Evolutionary conservation across 1,140 invertebrate species (phyloP), one percentile per base, ranked within the genome.

Genomic region (Lanistes nyassanus): DNA sequence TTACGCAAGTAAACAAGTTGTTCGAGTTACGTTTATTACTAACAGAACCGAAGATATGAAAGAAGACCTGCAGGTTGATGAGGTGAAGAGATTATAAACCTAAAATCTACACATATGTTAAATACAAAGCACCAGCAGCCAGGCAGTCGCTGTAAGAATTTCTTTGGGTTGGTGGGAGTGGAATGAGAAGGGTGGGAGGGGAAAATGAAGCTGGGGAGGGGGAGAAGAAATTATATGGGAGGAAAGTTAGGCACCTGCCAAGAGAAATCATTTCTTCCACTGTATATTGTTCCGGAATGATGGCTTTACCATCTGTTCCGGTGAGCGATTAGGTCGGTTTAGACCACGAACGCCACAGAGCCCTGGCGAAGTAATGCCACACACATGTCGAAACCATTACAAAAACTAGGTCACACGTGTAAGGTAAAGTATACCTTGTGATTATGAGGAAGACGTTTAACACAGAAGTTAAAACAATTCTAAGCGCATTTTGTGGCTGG

Each of bases 241-340:
- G 58, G 39, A 58, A 19, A 39, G 36, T 47, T 3, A 21, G 34
- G 29, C 31, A 21, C 34, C 42, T 69, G 0, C 62, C 31, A 21
- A 16, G 16, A 21, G 19, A 1, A 16, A 16, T 3, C n/a, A 9
- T 56, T 2, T 6, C 2, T 26, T 29, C 47, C 6, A 5, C 21
- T 71, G 5, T 56, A 16, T 56, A n/a, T 53, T 29, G 13, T 51
- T 51, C 26, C 36, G 11, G 29, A 3, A 3, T 21, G 16, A 3
- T 23, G 21, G 2, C n/a, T 21, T 3, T 29, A 55, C 5, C 51
- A 11, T 6, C 34, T 53, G 23, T 21, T 71, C 11, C n/a, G 19
- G 21, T 23, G 26, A 26, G n/a, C 51, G n/a, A 31, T 55, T 4
- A 51, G 7, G 31, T 34, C 47, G 47, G 80, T 88, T 66, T 58